These are phyloP conservation scores for Eristalis pertinax DNA, from an alignment of 2,888 invertebrate species.

Conservation along the genomic window DNA sequence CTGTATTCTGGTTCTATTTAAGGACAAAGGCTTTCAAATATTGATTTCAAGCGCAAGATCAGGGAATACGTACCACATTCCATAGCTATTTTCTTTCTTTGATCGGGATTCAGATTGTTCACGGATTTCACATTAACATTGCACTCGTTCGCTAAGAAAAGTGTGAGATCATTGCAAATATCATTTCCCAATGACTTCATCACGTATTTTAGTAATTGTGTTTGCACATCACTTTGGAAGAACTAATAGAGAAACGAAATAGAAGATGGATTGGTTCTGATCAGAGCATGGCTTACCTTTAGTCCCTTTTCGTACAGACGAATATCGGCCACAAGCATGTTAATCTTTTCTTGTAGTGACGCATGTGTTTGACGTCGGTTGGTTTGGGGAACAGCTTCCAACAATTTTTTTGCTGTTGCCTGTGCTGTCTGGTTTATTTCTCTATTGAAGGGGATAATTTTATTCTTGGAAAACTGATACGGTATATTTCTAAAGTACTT, in stretches of 20 bases:
- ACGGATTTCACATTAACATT: slow-evolving; percentile 84
- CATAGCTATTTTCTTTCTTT: slow-evolving; percentile 87
- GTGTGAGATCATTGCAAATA: slow-evolving; percentile 89
- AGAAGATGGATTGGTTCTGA: background rate
- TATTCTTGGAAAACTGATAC: background rate
- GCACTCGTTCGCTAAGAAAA: slow-evolving; percentile 89
- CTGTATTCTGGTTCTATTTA: slow-evolving; percentile 85
- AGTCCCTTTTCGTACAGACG: slow-evolving; percentile 91
- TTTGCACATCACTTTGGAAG: slow-evolving; percentile 85
- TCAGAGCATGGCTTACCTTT: background rate
- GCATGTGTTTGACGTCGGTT: slow-evolving; percentile 90
- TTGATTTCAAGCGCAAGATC: background rate
- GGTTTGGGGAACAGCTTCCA: slow-evolving; percentile 88
- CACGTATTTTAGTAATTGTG: slow-evolving; percentile 90
- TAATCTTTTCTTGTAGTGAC: slow-evolving; percentile 91
- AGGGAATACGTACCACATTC: slow-evolving; percentile 81
- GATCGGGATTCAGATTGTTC: slow-evolving; percentile 83
- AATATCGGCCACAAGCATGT: slow-evolving; percentile 88
- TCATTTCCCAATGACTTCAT: slow-evolving; percentile 92
- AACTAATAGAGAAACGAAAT: slow-evolving; percentile 75
- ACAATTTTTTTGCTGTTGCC: slow-evolving; percentile 87
- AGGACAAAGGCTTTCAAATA: background rate
- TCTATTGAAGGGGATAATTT: slow-evolving; percentile 77
- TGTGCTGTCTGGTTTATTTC: slow-evolving; percentile 86
- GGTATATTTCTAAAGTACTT: slow-evolving; percentile 57